Evolutionary conservation across 1,140 invertebrate genomes (phyloP), one percentile per base, ranked within the genome.

Genomic region (Saccostrea echinata): DNA sequence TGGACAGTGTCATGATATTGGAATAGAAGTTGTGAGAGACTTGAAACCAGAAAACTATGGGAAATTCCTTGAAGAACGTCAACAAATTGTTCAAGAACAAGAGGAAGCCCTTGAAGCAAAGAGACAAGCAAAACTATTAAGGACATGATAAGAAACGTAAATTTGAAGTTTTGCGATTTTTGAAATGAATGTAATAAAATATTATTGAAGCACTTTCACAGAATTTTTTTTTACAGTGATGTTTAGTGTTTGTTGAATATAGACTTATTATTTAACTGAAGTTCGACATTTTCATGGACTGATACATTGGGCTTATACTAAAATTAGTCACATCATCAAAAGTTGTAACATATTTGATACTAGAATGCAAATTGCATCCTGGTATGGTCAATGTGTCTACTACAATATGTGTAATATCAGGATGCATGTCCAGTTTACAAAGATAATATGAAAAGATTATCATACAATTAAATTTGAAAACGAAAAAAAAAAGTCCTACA

Each of bases 81-180:
- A 97, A 93, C 87, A 93, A 82, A 95, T 97, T 89, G 95, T 98
- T 3, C 96, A 96, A 91, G 94, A 97, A 93, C 97, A 98, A 94
- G 96, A 97, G 90, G 96, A 97, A 93, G 96, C 97, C 93, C 95
- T 99, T 82, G 96, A 98, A 95, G 98, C 98, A 94, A 96, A 97
- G 92, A 97, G 97, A 95, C 97, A 99, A 96, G 97, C 98, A 0
- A 99, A 99, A 96, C 96, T 99, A 96, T 96, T 99, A 86, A 96
- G 98, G 95, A 24, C 80, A 71, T 88, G 64, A 80, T n/a, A 18
- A 61, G 18, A 61, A 21, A 18, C 18, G 16, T n/a, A 18, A 9
- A 57, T 57, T 57, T 1, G 13, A 18, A 21, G 55, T 57, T 57
- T 61, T 21, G 18, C 21, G 55, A 61, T 21, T 18, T 61, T 21